These are phyloP conservation scores for Piaya cayana DNA, from an alignment of 2,113 vertebrate species.

Conservation along the genomic window DNA sequence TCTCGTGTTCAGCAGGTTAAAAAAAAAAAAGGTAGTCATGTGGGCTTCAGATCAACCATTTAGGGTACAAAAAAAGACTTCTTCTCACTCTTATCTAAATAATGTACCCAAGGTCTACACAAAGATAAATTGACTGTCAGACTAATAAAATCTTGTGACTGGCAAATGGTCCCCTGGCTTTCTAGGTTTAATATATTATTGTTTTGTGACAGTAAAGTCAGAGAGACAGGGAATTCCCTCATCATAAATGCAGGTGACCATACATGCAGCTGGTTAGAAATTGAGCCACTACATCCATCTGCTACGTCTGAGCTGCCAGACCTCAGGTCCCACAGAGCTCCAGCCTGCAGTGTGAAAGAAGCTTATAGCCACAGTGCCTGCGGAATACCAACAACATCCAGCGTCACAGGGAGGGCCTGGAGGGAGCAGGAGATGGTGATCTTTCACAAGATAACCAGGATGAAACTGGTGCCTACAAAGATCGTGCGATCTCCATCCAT, in stretches of 20 bases:
- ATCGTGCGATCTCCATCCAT: background rate
- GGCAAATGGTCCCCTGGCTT: background rate
- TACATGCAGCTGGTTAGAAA: background rate
- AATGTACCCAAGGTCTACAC: background rate
- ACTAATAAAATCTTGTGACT: background rate
- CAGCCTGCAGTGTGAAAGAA: background rate
- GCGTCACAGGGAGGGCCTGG: background rate
- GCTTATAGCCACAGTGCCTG: background rate
- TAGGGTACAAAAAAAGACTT: background rate
- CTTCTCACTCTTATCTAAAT: background rate
- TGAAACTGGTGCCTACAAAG: background rate
- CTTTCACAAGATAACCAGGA: background rate
- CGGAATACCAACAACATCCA: background rate
- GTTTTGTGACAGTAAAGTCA: background rate
- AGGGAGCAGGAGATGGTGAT: background rate
- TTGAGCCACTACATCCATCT: background rate
- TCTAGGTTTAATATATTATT: background rate
- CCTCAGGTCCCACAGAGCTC: background rate
- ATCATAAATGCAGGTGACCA: background rate
- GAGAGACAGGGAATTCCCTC: background rate
- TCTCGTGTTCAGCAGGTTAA: background rate
- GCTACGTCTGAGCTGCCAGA: background rate
- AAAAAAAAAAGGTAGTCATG: rapidly evolving
- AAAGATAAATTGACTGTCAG: background rate
- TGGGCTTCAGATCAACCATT: background rate